phyloP scores from a whole-genome alignment of 2,888 invertebrate genomes.

The Acanthococcus lagerstroemiae region DNA sequence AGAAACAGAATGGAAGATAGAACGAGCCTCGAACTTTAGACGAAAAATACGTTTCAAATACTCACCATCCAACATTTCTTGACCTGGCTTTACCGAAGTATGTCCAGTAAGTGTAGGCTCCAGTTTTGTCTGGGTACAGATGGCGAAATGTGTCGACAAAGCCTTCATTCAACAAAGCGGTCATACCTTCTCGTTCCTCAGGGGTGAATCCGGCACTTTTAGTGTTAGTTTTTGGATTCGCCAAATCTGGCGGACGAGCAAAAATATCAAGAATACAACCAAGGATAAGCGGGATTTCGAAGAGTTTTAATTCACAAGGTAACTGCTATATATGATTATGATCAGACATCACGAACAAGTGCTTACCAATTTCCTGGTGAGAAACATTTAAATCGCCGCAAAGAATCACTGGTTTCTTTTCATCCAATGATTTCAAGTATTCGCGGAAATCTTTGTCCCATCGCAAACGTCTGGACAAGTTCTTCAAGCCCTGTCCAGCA shows the following conservation, averaged over 20 bases:
- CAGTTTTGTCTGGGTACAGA: conserved; percentile 71
- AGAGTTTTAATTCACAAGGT: no score
- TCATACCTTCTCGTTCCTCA: conserved; percentile 87
- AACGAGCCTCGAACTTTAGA: no score
- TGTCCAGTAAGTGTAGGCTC: conserved; percentile 90
- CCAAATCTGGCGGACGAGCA: conserved; percentile 62
- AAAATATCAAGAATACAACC: no score
- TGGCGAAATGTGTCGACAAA: conserved; percentile 81
- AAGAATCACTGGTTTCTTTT: conserved; percentile 84
- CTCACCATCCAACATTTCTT: conserved; percentile 90
- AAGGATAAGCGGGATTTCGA: no score
- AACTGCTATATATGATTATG: no score
- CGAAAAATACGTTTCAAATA: conserved; percentile 22
- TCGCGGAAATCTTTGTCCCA: conserved; percentile 80
- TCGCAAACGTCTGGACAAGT: conserved; percentile 71
- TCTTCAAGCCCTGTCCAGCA: conserved; percentile 77
- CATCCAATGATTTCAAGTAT: conserved; percentile 69
- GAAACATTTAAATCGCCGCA: conserved; percentile 98
- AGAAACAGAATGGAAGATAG: conserved; percentile 40
- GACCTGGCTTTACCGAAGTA: conserved; percentile 78
- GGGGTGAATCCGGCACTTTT: conserved; percentile 92
- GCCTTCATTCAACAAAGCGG: conserved; percentile 65
- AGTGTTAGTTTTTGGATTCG: conserved; percentile 86
- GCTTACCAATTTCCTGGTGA: conserved; percentile 77
- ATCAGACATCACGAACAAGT: not conserved